A percentile compares a stretch with the other conserved stretches of the same genome.
Conservation (phyloP, 2,888 invertebrate species). For the Thecocarcelia acutangulata region DNA sequence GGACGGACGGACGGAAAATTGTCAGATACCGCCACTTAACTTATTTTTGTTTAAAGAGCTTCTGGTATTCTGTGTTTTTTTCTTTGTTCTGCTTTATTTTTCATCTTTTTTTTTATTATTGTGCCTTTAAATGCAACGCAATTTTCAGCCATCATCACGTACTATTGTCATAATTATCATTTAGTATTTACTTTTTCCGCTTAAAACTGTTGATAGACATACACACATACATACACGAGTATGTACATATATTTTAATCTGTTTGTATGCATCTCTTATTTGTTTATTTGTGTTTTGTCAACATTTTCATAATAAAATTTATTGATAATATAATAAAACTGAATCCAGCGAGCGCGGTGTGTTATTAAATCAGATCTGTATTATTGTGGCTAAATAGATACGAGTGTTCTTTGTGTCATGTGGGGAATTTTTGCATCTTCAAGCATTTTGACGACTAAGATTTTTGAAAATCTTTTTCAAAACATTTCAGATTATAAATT, state of each 20-base stretch:
- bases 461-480: background rate
- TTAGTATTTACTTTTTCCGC: constrained; percentile 72
- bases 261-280: constrained; percentile 61
- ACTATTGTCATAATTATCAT: constrained; percentile 80
- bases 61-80: constrained; percentile 64
- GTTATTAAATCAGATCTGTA: constrained; percentile 21
- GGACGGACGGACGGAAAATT: constrained; percentile 34
- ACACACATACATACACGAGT: too few relatives aligned
- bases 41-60: constrained; percentile 60
- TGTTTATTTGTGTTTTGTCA: constrained; percentile 71
- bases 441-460: constrained; percentile 6
- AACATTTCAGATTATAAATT: constrained; percentile 28
- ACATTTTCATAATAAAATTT: constrained; percentile 69
- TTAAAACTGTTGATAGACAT: constrained; percentile 25
- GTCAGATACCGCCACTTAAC: constrained; percentile 65
- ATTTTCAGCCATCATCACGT: constrained; percentile 79
- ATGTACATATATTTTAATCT: constrained; percentile 63
- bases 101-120: constrained; percentile 43
- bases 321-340: constrained; percentile 53
- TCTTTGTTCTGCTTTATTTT: constrained; percentile 65
- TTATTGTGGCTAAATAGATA: constrained; percentile 39
- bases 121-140: constrained; percentile 69
- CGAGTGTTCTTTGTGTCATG: constrained; percentile 21
- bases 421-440: constrained; percentile 34
- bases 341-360: constrained; percentile 12